These are phyloP conservation scores for Haemorhous mexicanus DNA, from an alignment of 2,113 vertebrate genomes.

Conservation along the genomic window DNA sequence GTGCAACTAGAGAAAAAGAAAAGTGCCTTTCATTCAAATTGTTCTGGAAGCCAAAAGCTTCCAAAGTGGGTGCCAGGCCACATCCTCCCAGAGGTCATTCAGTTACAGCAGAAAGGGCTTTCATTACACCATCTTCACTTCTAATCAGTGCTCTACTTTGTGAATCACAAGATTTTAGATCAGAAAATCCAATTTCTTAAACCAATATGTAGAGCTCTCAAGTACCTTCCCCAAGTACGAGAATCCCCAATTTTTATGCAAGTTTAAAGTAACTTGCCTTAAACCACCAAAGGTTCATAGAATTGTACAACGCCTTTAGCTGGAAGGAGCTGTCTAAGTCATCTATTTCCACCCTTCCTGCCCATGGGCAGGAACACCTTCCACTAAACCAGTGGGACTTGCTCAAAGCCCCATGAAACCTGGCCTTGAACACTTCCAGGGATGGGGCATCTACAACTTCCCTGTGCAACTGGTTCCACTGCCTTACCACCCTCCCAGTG, in stretches of 20 bases:
- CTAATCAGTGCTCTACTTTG: background rate
- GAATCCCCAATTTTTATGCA: background rate
- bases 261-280: background rate
- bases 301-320: background rate
- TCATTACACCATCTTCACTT: background rate
- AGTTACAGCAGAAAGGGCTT: background rate
- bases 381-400: background rate
- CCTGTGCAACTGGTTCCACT: background rate
- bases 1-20: background rate
- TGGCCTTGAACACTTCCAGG: background rate
- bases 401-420: background rate
- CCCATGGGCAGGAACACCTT: background rate
- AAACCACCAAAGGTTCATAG: background rate
- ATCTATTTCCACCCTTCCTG: background rate
- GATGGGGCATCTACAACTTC: background rate
- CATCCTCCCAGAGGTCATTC: background rate
- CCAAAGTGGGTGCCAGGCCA: background rate
- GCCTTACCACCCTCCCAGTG: background rate
- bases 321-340: background rate
- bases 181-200: background rate
- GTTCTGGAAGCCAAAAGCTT: background rate
- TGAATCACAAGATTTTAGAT: background rate
- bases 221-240: background rate
- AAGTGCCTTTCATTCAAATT: slow-evolving; percentile 12
- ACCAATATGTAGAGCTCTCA: background rate